phyloP scores from a whole-genome alignment of 2,797 vertebrate genomes.

The Chrysocyon brachyurus region DNA sequence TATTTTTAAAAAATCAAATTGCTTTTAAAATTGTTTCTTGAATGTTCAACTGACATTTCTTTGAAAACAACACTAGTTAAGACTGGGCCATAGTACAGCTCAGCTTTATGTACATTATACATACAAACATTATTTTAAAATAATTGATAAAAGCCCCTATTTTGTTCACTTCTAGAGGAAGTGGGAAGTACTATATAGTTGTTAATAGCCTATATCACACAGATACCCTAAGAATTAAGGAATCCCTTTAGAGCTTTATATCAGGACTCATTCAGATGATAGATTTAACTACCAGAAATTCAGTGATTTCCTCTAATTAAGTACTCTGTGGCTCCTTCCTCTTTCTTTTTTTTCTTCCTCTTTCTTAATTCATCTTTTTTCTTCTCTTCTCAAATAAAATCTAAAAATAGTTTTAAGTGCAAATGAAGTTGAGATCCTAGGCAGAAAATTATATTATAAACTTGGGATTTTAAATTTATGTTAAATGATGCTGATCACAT shows the following conservation, averaged over 20 bases:
- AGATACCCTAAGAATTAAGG: constrained; percentile 36
- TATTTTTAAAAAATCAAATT: constrained; percentile 11
- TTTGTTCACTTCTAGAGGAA: neutral
- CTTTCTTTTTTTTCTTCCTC: neutral
- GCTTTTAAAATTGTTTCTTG: constrained; percentile 40
- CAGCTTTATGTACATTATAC: neutral
- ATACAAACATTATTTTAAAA: constrained; percentile 23
- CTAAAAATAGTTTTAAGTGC: constrained; percentile 49
- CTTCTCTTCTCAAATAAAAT: constrained; percentile 27
- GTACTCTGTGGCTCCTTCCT: neutral
- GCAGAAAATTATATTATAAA: constrained; percentile 34
- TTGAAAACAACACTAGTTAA: constrained; percentile 19
- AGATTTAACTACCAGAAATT: neutral
- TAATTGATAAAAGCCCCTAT: constrained; percentile 19
- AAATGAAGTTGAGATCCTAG: constrained; percentile 45
- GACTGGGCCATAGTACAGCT: neutral
- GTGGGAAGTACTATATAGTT: neutral
- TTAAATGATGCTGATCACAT: constrained; percentile 38
- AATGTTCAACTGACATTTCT: constrained; percentile 38
- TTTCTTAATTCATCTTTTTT: constrained; percentile 50
- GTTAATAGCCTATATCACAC: neutral
- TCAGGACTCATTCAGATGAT: constrained; percentile 6
- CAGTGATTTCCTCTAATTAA: constrained; percentile 37
- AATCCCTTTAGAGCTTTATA: neutral
- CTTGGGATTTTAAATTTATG: constrained; percentile 41